Percentiles rank a stretch among this genome's conserved stretches.
Evolutionary conservation across 1,140 invertebrate species (phyloP).

Genomic region (Hycleus cichorii): DNA sequence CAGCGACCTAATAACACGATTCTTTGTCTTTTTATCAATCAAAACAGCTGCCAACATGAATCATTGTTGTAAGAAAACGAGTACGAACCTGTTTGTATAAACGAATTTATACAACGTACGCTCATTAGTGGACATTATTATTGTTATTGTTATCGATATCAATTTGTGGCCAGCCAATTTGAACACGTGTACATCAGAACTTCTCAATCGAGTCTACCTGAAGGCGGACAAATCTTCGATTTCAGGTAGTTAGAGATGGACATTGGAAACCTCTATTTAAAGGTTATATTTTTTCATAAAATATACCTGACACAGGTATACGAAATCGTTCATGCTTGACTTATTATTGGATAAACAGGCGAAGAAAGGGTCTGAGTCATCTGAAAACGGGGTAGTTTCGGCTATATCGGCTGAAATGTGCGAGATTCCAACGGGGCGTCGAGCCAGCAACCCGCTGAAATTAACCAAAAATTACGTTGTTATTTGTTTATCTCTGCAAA

Average conservation of each 20-base stretch:
- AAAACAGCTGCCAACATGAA: too few relatives aligned
- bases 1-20: too few relatives aligned
- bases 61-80: too few relatives aligned
- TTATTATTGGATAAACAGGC: conserved; percentile 33
- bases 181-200: conserved; percentile 25
- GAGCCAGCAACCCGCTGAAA: too few relatives aligned
- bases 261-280: conserved; percentile 29
- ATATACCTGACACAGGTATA: conserved; percentile 24
- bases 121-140: too few relatives aligned
- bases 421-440: too few relatives aligned
- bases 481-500: too few relatives aligned
- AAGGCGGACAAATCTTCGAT: neutral
- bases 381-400: conserved; percentile 14
- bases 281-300: conserved; percentile 18
- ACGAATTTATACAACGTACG: too few relatives aligned
- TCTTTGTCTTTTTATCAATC: too few relatives aligned
- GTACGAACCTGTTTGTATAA: too few relatives aligned
- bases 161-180: conserved; percentile 8
- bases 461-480: too few relatives aligned
- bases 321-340: conserved; percentile 28
- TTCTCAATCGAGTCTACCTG: neutral
- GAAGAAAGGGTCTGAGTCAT: conserved; percentile 19
- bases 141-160: too few relatives aligned
- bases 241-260: conserved; percentile 23
- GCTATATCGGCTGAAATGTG: neutral